Conservation (phyloP, 2,888 invertebrate genomes). For the Brenthis hecate region DNA sequence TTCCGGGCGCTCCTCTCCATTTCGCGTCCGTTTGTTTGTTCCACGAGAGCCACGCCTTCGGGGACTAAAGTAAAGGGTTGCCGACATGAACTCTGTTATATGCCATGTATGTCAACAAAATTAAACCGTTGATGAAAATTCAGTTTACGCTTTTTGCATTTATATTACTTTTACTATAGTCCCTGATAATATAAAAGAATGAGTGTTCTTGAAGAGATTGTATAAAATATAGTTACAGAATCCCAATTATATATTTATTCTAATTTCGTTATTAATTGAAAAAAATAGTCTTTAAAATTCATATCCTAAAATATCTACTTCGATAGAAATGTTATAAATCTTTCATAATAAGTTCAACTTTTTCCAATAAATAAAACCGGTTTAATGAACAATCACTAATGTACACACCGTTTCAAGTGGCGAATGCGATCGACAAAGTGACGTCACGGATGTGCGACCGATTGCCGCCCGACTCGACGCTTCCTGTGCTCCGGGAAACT, state of each 20-base stretch:
- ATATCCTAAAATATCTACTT: neutral
- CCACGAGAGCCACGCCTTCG: constrained; percentile 70
- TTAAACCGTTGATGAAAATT: constrained; percentile 41
- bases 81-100: constrained; percentile 50
- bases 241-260: too few species aligned
- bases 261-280: too few species aligned
- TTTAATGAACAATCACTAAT: constrained; percentile 7
- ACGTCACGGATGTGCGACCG: constrained; percentile 62
- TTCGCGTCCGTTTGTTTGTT: constrained; percentile 80
- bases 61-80: constrained; percentile 70
- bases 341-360: neutral
- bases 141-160: constrained; percentile 31
- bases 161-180: constrained; percentile 24
- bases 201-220: neutral
- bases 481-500: constrained; percentile 61
- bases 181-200: constrained; percentile 7
- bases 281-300: neutral
- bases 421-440: constrained; percentile 43
- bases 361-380: neutral
- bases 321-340: neutral
- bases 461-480: constrained; percentile 60
- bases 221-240: too few species aligned
- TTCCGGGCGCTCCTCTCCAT: constrained; percentile 80
- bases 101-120: constrained; percentile 60
- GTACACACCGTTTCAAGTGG: constrained; percentile 31